Percentiles rank a stretch among this genome's conserved stretches.
Conservation (phyloP, 2,113 vertebrate genomes). For the Diadophis punctatus region DNA sequence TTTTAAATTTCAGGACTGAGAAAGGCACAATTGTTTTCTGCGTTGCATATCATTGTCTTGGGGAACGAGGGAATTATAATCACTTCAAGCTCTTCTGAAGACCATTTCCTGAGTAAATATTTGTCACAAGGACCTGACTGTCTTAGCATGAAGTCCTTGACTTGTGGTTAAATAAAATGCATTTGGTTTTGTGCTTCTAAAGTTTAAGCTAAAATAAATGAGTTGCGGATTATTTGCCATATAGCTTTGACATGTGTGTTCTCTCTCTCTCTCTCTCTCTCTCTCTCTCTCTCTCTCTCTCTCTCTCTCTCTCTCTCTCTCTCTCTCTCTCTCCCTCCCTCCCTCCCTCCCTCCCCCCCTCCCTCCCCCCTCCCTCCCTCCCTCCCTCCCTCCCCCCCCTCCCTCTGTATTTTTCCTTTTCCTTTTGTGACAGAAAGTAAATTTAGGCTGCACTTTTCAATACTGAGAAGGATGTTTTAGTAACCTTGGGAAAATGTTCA, state of each 20-base stretch:
- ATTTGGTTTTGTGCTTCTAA: neutral
- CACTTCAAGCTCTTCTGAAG: neutral
- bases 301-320: no score
- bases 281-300: no score
- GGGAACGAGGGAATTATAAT: neutral
- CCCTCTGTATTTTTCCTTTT: no score
- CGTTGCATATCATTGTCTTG: neutral
- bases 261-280: no score
- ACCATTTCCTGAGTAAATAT: neutral
- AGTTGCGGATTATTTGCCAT: neutral
- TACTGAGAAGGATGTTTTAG: neutral
- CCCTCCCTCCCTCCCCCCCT: no score
- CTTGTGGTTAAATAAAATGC: neutral
- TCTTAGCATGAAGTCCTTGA: neutral
- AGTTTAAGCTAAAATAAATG: neutral
- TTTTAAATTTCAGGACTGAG: neutral
- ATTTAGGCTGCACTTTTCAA: neutral
- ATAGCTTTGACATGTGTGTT: neutral
- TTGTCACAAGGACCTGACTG: neutral
- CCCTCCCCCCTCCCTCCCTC: no score
- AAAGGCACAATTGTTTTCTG: neutral
- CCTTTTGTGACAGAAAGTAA: neutral
- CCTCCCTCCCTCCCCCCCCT: no score
- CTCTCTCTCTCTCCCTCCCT: no score
- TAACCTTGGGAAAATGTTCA: neutral